Base-by-base conservation (phyloP, 2,797 vertebrate genomes). In the Poeciliopsis gracilis region DNA sequence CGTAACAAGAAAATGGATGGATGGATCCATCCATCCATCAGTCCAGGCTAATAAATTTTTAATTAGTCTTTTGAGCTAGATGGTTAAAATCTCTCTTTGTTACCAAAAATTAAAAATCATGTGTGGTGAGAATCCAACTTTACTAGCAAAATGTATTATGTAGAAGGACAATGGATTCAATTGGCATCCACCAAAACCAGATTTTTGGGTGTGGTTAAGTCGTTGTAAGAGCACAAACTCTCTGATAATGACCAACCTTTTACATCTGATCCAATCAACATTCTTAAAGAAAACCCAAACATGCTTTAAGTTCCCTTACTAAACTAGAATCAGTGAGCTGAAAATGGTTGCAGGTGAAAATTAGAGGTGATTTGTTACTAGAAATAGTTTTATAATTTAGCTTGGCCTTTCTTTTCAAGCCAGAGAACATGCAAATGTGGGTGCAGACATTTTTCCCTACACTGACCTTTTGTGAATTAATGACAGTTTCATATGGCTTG, bases 391-490 rank as follows among this genome's bases (percentile, higher is more conserved):
- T 36, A 72, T 61, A 47, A 77, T 15, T 46, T 57, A 61, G 69
- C 76, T 59, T 57, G 57, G 76, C 45, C 53, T 38, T 45, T 77
- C 69, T 72, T 47, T 79, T 13, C 30, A 41, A 53, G 59, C 63
- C 71, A 74, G 18, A 55, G 5, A 15, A 67, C 63, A 73, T 74
- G 59, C 59, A 66, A 79, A 79, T 73, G 59, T 79, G 61, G 41
- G 49, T 45, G 3, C 38, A 46, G 47, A 28, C 18, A 66, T 49
- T 16, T 69, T 25, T 73, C 46, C 41, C 72, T 49, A 51, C n/a
- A 43, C 72, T 79, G 59, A 79, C 77, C 59, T 73, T 79, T 79
- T 67, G 57, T 36, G 47, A 18, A 51, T 73, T 36, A 33, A 45
- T 46, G 41, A 46, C 36, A 20, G 20, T 36, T 73, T 73, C 72